Evolutionary conservation across 2,797 vertebrate genomes (phyloP), one percentile per base, ranked within the genome.

Genomic region (Sternotherus odoratus): DNA sequence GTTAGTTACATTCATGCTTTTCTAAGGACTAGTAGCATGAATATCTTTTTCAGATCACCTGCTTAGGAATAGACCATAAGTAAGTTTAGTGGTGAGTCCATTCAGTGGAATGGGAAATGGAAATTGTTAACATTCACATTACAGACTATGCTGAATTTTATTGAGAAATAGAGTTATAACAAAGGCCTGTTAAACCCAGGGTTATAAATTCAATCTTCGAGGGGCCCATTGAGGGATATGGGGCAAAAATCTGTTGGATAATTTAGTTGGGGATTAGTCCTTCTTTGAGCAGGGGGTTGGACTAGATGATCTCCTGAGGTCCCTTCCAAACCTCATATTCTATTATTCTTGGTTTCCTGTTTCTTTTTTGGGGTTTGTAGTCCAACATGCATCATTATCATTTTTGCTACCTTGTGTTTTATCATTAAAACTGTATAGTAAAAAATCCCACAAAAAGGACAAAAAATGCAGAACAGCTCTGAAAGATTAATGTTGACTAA

Each of bases 21-120:
- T 94, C 95, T 92, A 93, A 83, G 82, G 94, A 94, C 90, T 92
- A 94, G 96, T 94, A 96, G 94, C 89, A 95, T 82, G 90, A 95
- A 96, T 83, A 87, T 88, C 78, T 95, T 83, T 94, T 89, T 95
- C 83, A 91, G 95, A 91, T 94, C 94, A 95, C 94, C 95, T 96
- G 57, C 93, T 87, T 96, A 78, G 83, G 85, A 97, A 94, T 24
- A 2, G 84, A 92, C 86, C 43, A 87, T 86, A 92, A 84, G 63
- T 77, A 95, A 92, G 90, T 95, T 95, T 96, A 96, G 85, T 94
- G 89, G 49, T 87, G 50, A 2, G 16, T 94, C 91, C 95, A 94
- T 90, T 85, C 88, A 96, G 89, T 95, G 92, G 89, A 96, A 96
- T 82, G 3, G 82, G 95, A 90, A 95, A 80, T 92, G 94, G 82